Conservation (phyloP, 2,888 invertebrate species). For the Zonitis immaculata region DNA sequence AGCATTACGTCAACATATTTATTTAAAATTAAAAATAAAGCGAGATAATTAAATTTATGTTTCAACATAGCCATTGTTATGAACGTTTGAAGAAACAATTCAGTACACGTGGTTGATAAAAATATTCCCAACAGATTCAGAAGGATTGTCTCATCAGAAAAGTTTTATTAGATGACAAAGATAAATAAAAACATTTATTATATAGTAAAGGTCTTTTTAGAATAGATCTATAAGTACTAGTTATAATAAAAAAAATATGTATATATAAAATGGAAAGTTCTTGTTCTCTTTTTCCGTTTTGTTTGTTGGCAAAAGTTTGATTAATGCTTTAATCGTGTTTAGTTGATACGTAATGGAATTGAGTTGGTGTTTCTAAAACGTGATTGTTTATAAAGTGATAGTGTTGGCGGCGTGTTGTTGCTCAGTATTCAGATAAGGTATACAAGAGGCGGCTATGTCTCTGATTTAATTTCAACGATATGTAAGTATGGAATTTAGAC, state of each 20-base stretch:
- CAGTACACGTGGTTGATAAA: not conserved
- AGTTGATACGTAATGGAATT: not conserved
- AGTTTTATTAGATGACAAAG: slow-evolving; percentile 2
- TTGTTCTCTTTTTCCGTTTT: slow-evolving; percentile 1
- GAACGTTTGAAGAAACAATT: not conserved
- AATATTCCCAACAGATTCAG: not conserved
- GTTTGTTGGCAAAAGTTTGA: slow-evolving; percentile 1
- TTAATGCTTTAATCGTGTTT: not conserved
- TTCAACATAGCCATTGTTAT: slow-evolving; percentile 7
- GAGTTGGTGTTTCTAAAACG: not conserved
- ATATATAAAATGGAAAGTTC: too few relatives aligned
- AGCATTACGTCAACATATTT: slow-evolving; percentile 17
- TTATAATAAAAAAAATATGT: not conserved
- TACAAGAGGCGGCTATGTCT: slow-evolving; percentile 18
- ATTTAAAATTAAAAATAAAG: slow-evolving; percentile 15
- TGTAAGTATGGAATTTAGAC: slow-evolving; percentile 35
- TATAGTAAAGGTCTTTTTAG: slow-evolving; percentile 6
- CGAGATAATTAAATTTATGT: slow-evolving; percentile 12
- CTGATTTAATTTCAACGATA: slow-evolving; percentile 24
- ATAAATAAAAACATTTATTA: slow-evolving; percentile 9
- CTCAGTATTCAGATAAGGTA: slow-evolving; percentile 11
- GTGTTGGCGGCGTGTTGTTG: not conserved
- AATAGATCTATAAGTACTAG: not conserved
- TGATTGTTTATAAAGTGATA: not conserved
- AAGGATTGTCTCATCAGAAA: slow-evolving; percentile 5